phyloP scores from a whole-genome alignment of 2,113 vertebrate genomes.

The Zapus hudsonius region DNA sequence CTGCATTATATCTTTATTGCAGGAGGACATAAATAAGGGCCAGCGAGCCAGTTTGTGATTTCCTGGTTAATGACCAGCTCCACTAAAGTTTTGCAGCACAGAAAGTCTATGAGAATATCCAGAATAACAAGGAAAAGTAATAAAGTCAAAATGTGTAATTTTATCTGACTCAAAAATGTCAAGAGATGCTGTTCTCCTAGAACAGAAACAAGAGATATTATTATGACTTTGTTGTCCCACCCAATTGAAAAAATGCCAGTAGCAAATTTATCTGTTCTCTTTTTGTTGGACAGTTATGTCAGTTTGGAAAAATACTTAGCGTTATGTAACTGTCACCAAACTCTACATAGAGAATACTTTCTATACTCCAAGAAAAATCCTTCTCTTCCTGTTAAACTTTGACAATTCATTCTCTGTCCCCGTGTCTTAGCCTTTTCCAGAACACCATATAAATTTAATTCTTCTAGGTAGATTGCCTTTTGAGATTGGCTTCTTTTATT shows the following conservation, averaged over 20 bases:
- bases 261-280: background rate
- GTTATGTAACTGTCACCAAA: background rate
- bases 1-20: conserved; percentile 8
- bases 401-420: background rate
- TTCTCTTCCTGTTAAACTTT: background rate
- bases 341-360: background rate
- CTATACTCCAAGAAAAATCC: background rate
- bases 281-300: background rate
- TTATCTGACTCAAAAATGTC: background rate
- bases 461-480: background rate
- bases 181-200: background rate
- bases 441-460: background rate
- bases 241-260: background rate
- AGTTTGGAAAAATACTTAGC: background rate
- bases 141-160: background rate
- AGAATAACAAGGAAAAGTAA: conserved; percentile 24
- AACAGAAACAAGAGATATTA: background rate
- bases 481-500: background rate
- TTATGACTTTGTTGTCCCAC: background rate
- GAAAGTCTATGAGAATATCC: background rate
- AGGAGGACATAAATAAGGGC: conserved; percentile 21
- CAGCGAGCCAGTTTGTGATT: conserved; percentile 1
- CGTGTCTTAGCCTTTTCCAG: background rate
- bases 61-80: background rate
- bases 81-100: background rate